Conservation (phyloP, 1,140 invertebrate species). For the Matsumurasca onukii region DNA sequence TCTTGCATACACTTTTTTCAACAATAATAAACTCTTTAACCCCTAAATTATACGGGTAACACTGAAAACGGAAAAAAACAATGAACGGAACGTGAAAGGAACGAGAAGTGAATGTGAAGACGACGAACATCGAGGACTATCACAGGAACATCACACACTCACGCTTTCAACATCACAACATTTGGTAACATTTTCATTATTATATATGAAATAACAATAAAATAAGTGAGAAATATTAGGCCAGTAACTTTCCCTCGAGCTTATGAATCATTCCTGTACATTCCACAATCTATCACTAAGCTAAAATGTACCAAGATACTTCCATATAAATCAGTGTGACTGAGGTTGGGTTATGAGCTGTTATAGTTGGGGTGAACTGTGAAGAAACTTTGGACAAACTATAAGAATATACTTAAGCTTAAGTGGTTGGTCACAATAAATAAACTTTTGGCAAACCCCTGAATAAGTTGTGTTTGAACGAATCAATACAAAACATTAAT, state of each 20-base stretch:
- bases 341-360: background rate
- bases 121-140: background rate
- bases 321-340: background rate
- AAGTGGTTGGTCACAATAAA: background rate
- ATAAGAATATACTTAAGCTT: background rate
- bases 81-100: background rate
- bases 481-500: background rate
- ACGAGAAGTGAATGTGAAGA: background rate
- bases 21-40: no score
- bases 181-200: background rate
- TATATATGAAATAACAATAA: constrained; percentile 14
- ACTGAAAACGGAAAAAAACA: background rate
- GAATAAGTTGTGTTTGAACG: background rate
- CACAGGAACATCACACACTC: background rate
- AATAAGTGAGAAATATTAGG: constrained; percentile 25
- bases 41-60: no score
- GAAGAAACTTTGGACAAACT: background rate
- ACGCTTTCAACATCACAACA: background rate
- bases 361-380: background rate
- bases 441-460: background rate
- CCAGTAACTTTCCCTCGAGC: constrained; percentile 3
- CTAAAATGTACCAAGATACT: background rate
- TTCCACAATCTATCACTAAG: background rate
- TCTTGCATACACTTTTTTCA: no score
- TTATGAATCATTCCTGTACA: background rate